Conservation (phyloP, 2,888 invertebrate genomes). For the Poecilus cupreus region DNA sequence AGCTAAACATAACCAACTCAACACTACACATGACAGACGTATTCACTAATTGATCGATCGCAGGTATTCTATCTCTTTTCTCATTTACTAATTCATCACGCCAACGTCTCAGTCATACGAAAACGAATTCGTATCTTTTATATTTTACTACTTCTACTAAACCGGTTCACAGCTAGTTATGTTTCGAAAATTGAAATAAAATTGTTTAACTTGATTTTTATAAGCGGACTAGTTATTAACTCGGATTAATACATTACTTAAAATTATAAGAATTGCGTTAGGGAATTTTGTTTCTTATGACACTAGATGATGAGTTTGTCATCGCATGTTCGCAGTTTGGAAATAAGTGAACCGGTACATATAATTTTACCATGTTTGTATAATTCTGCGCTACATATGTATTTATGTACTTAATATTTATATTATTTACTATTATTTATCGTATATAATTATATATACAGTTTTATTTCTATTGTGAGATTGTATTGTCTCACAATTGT, state of each 20-base stretch:
- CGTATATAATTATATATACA: conserved; percentile 50
- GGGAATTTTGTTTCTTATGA: not conserved
- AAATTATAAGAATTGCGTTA: not conserved
- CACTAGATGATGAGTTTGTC: too few relatives aligned
- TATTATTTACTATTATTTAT: conserved; percentile 53
- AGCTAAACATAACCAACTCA: conserved; percentile 72
- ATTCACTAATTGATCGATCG: not conserved
- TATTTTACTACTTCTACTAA: not conserved
- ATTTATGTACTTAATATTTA: conserved; percentile 58
- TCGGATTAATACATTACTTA: too few relatives aligned
- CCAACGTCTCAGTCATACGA: not conserved
- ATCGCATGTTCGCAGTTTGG: not conserved
- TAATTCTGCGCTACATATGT: conserved; percentile 50
- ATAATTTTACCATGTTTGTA: conserved; percentile 41
- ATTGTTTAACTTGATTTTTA: conserved; percentile 1
- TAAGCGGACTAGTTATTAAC: too few relatives aligned
- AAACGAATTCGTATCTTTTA: conserved; percentile 14
- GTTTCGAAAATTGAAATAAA: not conserved
- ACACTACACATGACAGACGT: not conserved
- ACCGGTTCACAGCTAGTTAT: conserved; percentile 7
- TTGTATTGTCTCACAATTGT: conserved; percentile 11
- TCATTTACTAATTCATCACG: conserved; percentile 27
- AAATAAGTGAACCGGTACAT: not conserved
- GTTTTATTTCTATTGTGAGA: conserved; percentile 37
- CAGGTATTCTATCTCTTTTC: conserved; percentile 11